Base-by-base conservation (phyloP, 2,888 invertebrate genomes). In the Dorcus hopei region DNA sequence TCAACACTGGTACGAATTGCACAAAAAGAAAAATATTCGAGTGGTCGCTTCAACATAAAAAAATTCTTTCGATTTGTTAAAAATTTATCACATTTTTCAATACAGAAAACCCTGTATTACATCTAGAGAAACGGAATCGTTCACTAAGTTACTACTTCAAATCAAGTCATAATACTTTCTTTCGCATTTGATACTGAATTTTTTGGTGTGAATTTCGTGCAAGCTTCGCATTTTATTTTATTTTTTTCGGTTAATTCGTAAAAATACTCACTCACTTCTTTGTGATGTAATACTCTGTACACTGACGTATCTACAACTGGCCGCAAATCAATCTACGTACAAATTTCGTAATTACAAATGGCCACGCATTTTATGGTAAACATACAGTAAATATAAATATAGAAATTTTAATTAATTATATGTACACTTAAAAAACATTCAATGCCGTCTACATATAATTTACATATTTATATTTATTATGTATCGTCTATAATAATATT, bases 81-180 rank as follows among this genome's bases (percentile, higher is more conserved):
- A 38, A 58, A 58, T 58, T 54, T 58, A 58, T 58, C 58, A 58
- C 58, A 58, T 58, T 58, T 58, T 54, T 58, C 41, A 58, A 58
- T 58, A 58, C 58, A 58, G 58, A 58, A 38, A 48, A 58, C 58
- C 54, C 58, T 58, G 58, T 54, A 58, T 54, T 49, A 49, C 49
- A 54, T 42, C 51, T 38, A 54, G 26, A 26, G 40, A 43, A 50
- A 49, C 26, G 19, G 23, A 39, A 50, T 49, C 23, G 41, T 40
- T 50, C 14, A 39, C 39, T 50, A 39, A 38, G 23, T n/a, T 9
- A 23, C 38, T n/a, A 39, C 39, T 49, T 49, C 16, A 33, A 7
- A 23, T 39, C 41, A 16, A 50, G 14, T 49, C 38, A 49, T 33
- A 49, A 9, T 16, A 9, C 9, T 45, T 16, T 47, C n/a, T 47